Percentiles rank a stretch among this genome's conserved stretches.
Conservation (phyloP, 2,797 vertebrate species). For the Kryptolebias ocellatus region DNA sequence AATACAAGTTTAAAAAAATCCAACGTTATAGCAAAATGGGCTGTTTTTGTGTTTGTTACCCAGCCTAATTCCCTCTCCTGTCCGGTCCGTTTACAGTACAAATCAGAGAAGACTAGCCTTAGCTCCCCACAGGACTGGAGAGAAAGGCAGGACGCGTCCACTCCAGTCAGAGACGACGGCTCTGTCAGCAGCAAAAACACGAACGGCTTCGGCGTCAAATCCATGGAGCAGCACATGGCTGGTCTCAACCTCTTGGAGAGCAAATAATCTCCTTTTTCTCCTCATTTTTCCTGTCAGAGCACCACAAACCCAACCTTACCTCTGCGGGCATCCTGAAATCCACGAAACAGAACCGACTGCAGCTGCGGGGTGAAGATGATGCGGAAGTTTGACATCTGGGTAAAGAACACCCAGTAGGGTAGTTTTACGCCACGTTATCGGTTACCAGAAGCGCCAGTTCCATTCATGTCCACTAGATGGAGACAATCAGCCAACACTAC, state of each 20-base stretch:
- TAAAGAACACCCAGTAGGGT: conserved; percentile 4
- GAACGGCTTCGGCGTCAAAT: conserved; percentile 85
- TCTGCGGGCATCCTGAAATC: conserved; percentile 83
- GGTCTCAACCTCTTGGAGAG: conserved; percentile 89
- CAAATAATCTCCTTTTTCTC: conserved; percentile 75
- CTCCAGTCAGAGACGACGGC: conserved; percentile 79
- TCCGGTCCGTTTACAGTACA: conserved; percentile 71
- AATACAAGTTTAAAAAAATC: too few species aligned
- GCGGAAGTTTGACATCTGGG: conserved; percentile 24
- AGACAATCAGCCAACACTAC: conserved; percentile 54
- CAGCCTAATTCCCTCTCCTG: neutral
- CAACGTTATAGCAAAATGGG: too few species aligned
- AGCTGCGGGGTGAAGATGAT: conserved; percentile 28
- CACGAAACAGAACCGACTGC: conserved; percentile 30
- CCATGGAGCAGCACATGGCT: conserved; percentile 87
- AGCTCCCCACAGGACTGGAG: conserved; percentile 86
- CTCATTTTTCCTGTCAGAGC: conserved; percentile 68
- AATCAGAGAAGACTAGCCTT: conserved; percentile 84
- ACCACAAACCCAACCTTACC: conserved; percentile 82
- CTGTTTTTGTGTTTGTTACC: too few species aligned
- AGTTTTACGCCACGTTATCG: conserved; percentile 14
- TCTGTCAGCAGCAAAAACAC: conserved; percentile 81
- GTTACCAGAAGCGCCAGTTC: conserved; percentile 43
- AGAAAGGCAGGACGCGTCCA: conserved; percentile 80
- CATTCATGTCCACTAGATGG: conserved; percentile 62